A percentile compares a stretch with the other conserved stretches of the same genome.
Evolutionary conservation across 2,113 vertebrate genomes (phyloP).

Genomic region (Platichthys stellatus): DNA sequence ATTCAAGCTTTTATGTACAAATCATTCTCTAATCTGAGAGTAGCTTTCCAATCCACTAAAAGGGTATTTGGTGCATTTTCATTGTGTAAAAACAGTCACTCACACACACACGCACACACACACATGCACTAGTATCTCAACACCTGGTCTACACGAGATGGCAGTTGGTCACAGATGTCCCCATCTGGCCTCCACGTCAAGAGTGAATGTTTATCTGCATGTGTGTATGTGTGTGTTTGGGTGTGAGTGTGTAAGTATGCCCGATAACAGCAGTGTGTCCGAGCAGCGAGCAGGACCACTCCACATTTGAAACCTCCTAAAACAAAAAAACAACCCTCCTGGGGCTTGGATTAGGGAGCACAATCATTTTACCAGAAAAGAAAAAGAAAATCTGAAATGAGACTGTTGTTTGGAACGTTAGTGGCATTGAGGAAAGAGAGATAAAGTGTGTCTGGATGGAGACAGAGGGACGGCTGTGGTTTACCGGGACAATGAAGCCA

Average conservation of each 20-base stretch:
- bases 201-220: not conserved
- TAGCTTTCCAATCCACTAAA: conserved; percentile 54
- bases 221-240: conserved; percentile 2
- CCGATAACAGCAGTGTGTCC: conserved; percentile 25
- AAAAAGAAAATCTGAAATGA: conserved; percentile 5
- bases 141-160: conserved; percentile 63
- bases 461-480: no score
- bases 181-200: conserved; percentile 57
- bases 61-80: conserved; percentile 43
- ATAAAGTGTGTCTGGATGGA: conserved; percentile 10
- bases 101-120: conserved; percentile 12
- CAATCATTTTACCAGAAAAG: conserved; percentile 23
- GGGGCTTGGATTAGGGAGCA: conserved; percentile 46
- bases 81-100: conserved; percentile 31
- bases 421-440: conserved; percentile 14
- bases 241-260: conserved; percentile 38
- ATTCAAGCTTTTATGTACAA: conserved; percentile 17
- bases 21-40: conserved; percentile 53
- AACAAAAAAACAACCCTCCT: conserved; percentile 1
- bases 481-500: not conserved
- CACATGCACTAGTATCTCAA: conserved; percentile 18
- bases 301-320: conserved; percentile 42
- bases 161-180: conserved; percentile 66
- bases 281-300: conserved; percentile 37
- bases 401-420: conserved; percentile 10